A percentile compares a stretch with the other conserved stretches of the same genome.
Evolutionary conservation across 2,113 vertebrate genomes (phyloP).

Genomic region (Dascyllus trimaculatus): DNA sequence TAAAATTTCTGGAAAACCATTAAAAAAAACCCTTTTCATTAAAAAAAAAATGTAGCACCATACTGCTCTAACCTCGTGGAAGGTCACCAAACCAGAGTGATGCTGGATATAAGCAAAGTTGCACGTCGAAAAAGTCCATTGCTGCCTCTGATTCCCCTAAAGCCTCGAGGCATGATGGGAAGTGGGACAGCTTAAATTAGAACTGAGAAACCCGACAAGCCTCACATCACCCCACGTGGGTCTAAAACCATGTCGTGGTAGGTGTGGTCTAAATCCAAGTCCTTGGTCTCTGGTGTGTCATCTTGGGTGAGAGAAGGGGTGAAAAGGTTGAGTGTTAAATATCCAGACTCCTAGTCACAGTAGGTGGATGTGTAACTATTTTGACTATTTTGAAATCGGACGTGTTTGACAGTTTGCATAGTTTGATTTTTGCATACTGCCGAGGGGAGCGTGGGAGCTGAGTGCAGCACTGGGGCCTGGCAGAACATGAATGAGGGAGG

Average conservation of each 20-base stretch:
- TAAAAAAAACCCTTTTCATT: no score
- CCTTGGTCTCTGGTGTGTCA: background rate
- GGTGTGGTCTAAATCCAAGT: background rate
- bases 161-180: constrained; percentile 49
- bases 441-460: constrained; percentile 35
- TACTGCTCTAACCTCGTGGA: background rate
- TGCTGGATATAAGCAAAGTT: constrained; percentile 34
- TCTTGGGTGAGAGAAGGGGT: background rate
- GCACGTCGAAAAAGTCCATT: constrained; percentile 10
- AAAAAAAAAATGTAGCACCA: no score
- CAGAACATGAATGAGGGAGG: constrained; percentile 43
- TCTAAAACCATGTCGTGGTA: constrained; percentile 10
- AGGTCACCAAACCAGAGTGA: background rate
- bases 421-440: constrained; percentile 9
- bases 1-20: no score
- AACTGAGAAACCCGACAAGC: constrained; percentile 25
- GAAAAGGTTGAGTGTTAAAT: constrained; percentile 11
- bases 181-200: constrained; percentile 68
- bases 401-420: constrained; percentile 31
- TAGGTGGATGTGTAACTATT: background rate
- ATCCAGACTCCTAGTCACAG: background rate
- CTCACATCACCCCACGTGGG: background rate
- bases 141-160: constrained; percentile 35
- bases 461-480: constrained; percentile 22
- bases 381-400: constrained; percentile 21